Base-by-base conservation (phyloP, 2,797 vertebrate species). In the Nannoperca obscura region DNA sequence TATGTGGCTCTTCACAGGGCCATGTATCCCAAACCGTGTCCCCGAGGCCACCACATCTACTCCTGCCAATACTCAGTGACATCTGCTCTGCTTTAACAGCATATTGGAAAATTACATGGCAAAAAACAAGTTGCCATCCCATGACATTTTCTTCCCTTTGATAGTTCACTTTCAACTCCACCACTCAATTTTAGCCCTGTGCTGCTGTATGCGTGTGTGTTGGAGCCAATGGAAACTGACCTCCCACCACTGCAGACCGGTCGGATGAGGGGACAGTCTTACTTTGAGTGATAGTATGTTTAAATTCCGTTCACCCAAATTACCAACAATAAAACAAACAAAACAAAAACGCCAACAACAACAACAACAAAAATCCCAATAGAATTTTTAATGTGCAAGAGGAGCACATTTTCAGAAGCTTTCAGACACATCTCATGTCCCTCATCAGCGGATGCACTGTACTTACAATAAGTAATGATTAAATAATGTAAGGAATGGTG, bases 31-130 rank as follows among this genome's bases (percentile, higher is more conserved):
- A 82, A 82, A 78, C 81, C 4, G 22, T 49, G 64, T 92, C 92
- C 87, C 82, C 0, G 20, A 78, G 83, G 85, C 81, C 71, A 71
- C 71, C 75, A 46, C 78, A 78, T 83, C 80, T 72, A 40, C 53
- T 78, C 61, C 46, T 74, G 88, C 90, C 87, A 89, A 84, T 75
- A 72, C 80, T 81, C 85, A 49, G 80, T 72, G 88, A 86, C 91
- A 92, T 91, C 85, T 91, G 90, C 82, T 90, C 86, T 76, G 80
- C 82, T 92, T 91, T 88, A 80, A 88, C 52, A 46, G 65, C 84
- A 85, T 85, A 90, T 89, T 86, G 86, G 75, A 80, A 87, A 90
- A 90, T 83, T 71, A 89, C 76, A 88, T 75, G 81, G 84, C 80
- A 76, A 88, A 85, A 91, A 87, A 89, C 80, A 88, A 86, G 81